A percentile compares a stretch with the other conserved stretches of the same genome.
Conservation (phyloP, 2,797 vertebrate genomes). For the Hydrophis major region DNA sequence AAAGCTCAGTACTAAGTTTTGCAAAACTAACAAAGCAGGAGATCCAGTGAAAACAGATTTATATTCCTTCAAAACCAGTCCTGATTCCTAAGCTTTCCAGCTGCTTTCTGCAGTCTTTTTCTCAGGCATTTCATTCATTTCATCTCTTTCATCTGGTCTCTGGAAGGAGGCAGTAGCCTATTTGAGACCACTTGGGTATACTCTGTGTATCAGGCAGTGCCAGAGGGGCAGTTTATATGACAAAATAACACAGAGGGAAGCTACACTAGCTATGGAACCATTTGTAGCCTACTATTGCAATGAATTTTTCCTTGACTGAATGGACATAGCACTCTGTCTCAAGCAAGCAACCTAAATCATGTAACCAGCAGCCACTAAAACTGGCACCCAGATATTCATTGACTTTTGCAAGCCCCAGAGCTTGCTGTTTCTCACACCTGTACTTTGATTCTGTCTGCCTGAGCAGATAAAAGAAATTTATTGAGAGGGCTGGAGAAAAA, state of each 20-base stretch:
- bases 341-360: slow-evolving; percentile 2
- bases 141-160: not conserved
- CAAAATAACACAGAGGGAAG: not conserved
- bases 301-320: slow-evolving; percentile 9
- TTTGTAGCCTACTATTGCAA: not conserved
- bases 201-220: not conserved
- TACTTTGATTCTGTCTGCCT: not conserved
- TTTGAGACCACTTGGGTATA: not conserved
- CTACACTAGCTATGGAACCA: not conserved
- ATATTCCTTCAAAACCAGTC: slow-evolving; percentile 13
- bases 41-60: slow-evolving; percentile 46
- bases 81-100: not conserved
- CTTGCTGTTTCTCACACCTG: slow-evolving; percentile 5
- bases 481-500: slow-evolving; percentile 19
- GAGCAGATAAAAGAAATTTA: slow-evolving; percentile 33
- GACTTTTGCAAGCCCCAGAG: slow-evolving; percentile 7
- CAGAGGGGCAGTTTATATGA: not conserved
- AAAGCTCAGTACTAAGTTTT: not conserved
- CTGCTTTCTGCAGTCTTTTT: not conserved
- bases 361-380: slow-evolving; percentile 1
- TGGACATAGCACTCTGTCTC: not conserved
- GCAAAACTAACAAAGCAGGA: slow-evolving; percentile 9
- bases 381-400: not conserved
- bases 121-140: not conserved
- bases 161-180: not conserved